Conservation (phyloP, 2,113 vertebrate genomes). For the Myotis brandtii region DNA sequence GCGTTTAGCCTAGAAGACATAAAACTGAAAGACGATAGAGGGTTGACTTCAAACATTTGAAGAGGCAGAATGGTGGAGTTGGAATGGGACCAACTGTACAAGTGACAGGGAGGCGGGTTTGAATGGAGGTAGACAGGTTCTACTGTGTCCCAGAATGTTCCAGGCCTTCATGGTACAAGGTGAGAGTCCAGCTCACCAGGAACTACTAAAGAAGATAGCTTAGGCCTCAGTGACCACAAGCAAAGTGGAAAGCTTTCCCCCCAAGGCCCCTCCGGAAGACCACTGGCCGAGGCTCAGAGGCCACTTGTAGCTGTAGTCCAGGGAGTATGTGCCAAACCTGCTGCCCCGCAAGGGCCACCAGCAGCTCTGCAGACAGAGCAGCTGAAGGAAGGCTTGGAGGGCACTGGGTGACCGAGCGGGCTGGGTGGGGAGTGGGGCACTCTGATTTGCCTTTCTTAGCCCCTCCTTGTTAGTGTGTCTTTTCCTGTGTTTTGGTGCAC, state of each 20-base stretch:
- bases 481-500: background rate
- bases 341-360: background rate
- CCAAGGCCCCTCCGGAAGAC: background rate
- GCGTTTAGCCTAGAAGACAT: background rate
- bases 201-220: background rate
- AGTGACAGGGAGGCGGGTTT: background rate
- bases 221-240: background rate
- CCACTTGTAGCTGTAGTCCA: background rate
- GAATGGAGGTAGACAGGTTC: background rate
- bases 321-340: background rate
- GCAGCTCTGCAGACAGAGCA: background rate
- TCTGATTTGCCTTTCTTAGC: background rate
- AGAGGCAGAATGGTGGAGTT: background rate
- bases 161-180: background rate
- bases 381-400: background rate
- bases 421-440: background rate
- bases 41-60: background rate
- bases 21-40: background rate
- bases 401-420: accelerated
- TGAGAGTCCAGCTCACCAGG: background rate
- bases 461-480: background rate
- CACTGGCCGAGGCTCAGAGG: background rate
- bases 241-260: background rate
- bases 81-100: background rate
- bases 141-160: background rate